phyloP scores from a whole-genome alignment of 2,113 vertebrate genomes.

The Ochotona princeps region DNA sequence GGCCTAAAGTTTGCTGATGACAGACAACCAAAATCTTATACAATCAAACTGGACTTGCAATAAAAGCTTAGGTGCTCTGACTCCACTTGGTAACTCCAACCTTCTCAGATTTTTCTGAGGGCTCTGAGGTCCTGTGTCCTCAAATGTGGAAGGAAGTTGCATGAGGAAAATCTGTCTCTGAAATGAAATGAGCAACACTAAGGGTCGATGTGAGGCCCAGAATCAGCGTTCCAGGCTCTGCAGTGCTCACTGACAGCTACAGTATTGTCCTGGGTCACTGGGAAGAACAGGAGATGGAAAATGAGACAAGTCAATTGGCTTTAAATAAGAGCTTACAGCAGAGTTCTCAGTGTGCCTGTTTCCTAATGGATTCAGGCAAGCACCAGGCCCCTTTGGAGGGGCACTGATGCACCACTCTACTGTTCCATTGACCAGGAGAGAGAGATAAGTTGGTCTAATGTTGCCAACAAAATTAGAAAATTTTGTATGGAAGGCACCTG shows the following conservation, averaged over 20 bases:
- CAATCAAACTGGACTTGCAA: slow-evolving; percentile 16
- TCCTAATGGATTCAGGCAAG: background rate
- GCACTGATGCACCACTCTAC: background rate
- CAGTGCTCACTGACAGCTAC: slow-evolving; percentile 36
- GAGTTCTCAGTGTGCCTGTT: background rate
- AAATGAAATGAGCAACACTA: slow-evolving; percentile 57
- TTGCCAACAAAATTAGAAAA: background rate
- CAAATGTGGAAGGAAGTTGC: slow-evolving; percentile 74
- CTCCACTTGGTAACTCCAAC: slow-evolving; percentile 78
- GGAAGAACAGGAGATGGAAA: slow-evolving; percentile 42
- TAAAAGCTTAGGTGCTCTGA: slow-evolving; percentile 65
- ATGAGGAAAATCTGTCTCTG: slow-evolving; percentile 58
- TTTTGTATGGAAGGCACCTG: background rate
- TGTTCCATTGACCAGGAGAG: background rate
- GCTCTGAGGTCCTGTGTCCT: slow-evolving; percentile 73
- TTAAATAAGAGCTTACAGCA: slow-evolving; percentile 36
- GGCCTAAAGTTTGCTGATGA: background rate
- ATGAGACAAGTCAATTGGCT: background rate
- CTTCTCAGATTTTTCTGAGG: slow-evolving; percentile 74
- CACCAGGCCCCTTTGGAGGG: background rate
- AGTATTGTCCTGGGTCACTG: slow-evolving; percentile 51
- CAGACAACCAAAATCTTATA: slow-evolving; percentile 79
- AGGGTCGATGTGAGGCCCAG: background rate
- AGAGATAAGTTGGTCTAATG: background rate
- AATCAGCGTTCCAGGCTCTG: background rate